Evolutionary conservation across 2,888 invertebrate species (phyloP).

Genomic region (Iselma pallidipennis): DNA sequence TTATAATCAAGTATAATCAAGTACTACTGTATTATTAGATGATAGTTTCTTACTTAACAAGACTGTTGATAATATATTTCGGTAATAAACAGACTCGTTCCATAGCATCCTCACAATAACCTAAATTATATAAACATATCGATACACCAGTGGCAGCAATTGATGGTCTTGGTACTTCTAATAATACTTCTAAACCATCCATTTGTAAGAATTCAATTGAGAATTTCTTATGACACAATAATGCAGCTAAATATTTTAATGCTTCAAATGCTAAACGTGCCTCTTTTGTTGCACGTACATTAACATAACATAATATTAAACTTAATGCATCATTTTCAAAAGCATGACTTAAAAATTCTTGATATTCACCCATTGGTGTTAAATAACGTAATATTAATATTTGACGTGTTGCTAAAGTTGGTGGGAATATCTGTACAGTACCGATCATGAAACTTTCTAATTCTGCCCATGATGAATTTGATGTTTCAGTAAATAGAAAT

Average conservation of each 20-base stretch:
- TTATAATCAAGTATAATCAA: conserved; percentile 1
- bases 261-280: conserved; percentile 95
- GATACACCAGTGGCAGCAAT: conserved; percentile 96
- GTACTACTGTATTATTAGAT: too few relatives aligned
- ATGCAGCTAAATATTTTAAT: conserved; percentile 89
- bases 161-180: conserved; percentile 91
- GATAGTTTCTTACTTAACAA: conserved; percentile 73
- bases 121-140: conserved; percentile 93
- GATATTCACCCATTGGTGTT: conserved; percentile 97
- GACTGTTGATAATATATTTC: conserved; percentile 71
- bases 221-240: conserved; percentile 98
- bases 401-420: conserved; percentile 86
- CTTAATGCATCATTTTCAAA: conserved; percentile 92
- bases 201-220: conserved; percentile 92
- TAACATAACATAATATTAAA: conserved; percentile 87
- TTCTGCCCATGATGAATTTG: conserved; percentile 91
- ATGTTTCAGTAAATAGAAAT: conserved; percentile 59
- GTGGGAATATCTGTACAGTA: conserved; percentile 86
- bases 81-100: conserved; percentile 90
- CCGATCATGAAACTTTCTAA: conserved; percentile 89
- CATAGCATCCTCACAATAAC: conserved; percentile 98
- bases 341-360: conserved; percentile 92
- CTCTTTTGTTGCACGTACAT: conserved; percentile 85
- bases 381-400: conserved; percentile 91
- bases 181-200: conserved; percentile 80